Evolutionary conservation across 1,140 invertebrate genomes (phyloP).

Genomic region (Drosophila biarmipes): DNA sequence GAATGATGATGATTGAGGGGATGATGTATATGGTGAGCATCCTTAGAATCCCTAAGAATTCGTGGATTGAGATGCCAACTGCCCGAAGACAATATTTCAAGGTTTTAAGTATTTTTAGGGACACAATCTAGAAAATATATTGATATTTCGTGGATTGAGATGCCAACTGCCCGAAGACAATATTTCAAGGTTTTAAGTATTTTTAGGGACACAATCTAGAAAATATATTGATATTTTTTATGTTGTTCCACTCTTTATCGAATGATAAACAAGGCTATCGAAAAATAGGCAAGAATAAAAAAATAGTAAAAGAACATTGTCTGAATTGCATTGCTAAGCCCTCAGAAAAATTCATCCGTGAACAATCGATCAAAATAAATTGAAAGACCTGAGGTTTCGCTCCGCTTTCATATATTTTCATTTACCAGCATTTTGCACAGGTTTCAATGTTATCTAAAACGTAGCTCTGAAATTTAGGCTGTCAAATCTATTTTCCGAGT

Average conservation of each 20-base stretch:
- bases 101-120: neutral
- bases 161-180: conserved; percentile 6
- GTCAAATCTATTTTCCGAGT: neutral
- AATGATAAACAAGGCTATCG: neutral
- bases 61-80: conserved; percentile 22
- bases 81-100: conserved; percentile 7
- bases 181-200: conserved; percentile 5
- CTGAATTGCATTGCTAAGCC: conserved; percentile 2
- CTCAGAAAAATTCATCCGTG: conserved; percentile 4
- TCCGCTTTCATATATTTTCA: neutral
- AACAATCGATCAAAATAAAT: conserved; percentile 6
- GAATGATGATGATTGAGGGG: conserved; percentile 24
- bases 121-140: neutral
- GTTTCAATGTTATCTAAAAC: neutral
- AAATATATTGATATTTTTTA: no score
- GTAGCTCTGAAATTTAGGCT: neutral
- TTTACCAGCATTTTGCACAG: neutral
- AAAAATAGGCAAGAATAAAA: neutral
- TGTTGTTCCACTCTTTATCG: no score
- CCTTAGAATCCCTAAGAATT: conserved; percentile 8
- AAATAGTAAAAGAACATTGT: conserved; percentile 1
- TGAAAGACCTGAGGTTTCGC: neutral
- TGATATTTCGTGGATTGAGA: conserved; percentile 29
- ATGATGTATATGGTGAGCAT: conserved; percentile 11
- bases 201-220: neutral